phyloP scores from a whole-genome alignment of 2,888 invertebrate species.

The Rhamnusium bicolor region DNA sequence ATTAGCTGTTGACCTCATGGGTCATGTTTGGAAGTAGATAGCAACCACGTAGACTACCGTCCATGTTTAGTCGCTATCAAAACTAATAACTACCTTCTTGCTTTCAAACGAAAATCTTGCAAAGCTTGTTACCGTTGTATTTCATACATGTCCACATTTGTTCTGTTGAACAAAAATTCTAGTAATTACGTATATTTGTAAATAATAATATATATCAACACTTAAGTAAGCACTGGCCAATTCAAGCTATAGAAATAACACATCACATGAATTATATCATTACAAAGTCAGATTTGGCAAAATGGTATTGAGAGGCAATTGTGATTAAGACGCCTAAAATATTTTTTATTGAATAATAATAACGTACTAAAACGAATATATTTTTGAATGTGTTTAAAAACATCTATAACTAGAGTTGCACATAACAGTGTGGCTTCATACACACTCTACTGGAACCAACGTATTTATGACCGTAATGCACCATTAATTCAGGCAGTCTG shows the following conservation, averaged over 20 bases:
- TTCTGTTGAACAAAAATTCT: neutral
- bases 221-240: neutral
- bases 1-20: neutral
- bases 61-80: neutral
- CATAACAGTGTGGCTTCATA: too few relatives aligned
- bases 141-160: neutral
- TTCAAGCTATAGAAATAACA: neutral
- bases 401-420: too few relatives aligned
- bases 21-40: neutral
- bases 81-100: neutral
- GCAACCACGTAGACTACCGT: constrained; percentile 1
- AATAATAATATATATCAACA: constrained; percentile 7
- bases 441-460: too few relatives aligned
- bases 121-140: neutral
- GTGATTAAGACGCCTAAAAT: too few relatives aligned
- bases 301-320: too few relatives aligned
- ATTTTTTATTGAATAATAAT: too few relatives aligned
- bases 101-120: neutral
- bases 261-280: too few relatives aligned
- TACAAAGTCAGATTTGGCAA: too few relatives aligned
- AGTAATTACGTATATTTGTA: neutral
- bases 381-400: too few relatives aligned
- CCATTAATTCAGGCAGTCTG: too few relatives aligned
- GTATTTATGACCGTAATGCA: too few relatives aligned
- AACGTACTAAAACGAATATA: too few relatives aligned